Percentiles rank a stretch among this genome's conserved stretches.
Conservation (phyloP, 2,113 vertebrate genomes). For the Rhinoptilus africanus region DNA sequence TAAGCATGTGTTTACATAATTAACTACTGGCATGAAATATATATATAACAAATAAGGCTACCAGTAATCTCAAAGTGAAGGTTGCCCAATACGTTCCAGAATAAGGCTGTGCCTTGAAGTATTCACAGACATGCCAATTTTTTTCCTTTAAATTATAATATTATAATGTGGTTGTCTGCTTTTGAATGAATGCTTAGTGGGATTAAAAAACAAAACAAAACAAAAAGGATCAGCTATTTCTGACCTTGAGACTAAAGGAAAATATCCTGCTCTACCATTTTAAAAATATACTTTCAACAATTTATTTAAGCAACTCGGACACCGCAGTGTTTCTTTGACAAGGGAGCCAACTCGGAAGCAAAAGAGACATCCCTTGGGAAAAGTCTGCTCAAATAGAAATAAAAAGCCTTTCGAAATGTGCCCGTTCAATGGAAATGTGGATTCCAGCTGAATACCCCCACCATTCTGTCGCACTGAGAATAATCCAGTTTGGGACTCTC, state of each 20-base stretch:
- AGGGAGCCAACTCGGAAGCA: neutral
- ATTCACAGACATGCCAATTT: neutral
- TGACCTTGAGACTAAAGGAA: neutral
- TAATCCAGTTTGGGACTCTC: neutral
- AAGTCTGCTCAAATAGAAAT: neutral
- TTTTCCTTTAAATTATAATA: neutral
- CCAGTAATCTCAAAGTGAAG: neutral
- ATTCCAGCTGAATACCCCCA: neutral
- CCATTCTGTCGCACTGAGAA: neutral
- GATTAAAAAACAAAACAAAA: neutral
- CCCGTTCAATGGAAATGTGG: neutral
- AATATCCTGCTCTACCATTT: neutral
- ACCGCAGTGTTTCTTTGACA: neutral
- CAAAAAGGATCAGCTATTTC: neutral
- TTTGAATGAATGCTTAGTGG: neutral
- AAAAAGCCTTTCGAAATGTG: neutral
- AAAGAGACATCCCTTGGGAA: neutral
- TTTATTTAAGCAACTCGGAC: neutral
- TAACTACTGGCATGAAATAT: neutral
- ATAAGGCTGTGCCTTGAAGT: neutral
- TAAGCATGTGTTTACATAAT: constrained; percentile 14
- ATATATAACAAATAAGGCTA: neutral
- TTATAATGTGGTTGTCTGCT: neutral
- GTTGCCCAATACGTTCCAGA: neutral
- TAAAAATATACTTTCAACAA: neutral